Evolutionary conservation across 2,113 vertebrate species (phyloP).

Genomic region (Hyaena hyaena): DNA sequence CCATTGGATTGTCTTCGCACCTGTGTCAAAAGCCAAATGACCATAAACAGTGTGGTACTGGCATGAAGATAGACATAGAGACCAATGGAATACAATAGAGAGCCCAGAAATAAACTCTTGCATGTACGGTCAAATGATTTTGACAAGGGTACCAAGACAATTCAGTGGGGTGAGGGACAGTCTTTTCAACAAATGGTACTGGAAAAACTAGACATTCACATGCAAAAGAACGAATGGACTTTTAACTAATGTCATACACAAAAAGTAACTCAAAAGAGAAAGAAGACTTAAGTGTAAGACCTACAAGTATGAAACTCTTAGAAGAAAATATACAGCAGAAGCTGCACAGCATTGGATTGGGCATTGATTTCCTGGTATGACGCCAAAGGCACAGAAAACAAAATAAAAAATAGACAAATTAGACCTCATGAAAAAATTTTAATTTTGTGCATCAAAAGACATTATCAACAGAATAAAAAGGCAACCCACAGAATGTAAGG

Average conservation of each 20-base stretch:
- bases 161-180: background rate
- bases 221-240: background rate
- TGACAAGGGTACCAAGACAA: background rate
- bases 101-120: background rate
- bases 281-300: background rate
- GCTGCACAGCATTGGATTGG: background rate
- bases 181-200: background rate
- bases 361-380: background rate
- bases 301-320: background rate
- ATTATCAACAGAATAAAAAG: background rate
- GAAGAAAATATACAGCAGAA: background rate
- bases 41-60: background rate
- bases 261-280: background rate
- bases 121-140: background rate
- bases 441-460: background rate
- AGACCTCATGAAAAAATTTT: background rate
- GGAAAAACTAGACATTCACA: background rate
- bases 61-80: background rate
- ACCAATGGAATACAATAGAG: background rate
- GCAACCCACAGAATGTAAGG: background rate
- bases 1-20: background rate
- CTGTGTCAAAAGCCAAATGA: background rate
- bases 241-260: background rate
- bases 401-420: background rate
- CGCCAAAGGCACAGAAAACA: background rate